Percentiles rank a stretch among this genome's conserved stretches.
These are phyloP conservation scores for Ctenoplectra terminalis DNA, from an alignment of 1,140 invertebrate species.

Conservation along the genomic window DNA sequence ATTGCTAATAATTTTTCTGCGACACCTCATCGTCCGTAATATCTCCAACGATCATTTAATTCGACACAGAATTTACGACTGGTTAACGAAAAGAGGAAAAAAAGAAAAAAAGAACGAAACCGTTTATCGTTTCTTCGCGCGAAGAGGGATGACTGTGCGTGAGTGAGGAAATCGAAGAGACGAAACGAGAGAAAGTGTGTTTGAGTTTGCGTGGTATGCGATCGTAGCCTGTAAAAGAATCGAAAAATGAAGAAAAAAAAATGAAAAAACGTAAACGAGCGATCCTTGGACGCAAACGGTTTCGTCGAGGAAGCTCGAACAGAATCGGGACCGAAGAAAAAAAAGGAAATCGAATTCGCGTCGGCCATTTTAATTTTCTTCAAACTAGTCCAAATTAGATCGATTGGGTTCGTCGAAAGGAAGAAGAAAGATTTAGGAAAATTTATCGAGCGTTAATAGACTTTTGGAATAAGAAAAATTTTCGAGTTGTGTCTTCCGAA, in stretches of 20 bases:
- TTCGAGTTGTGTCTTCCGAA: background rate
- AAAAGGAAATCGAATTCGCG: background rate
- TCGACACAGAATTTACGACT: background rate
- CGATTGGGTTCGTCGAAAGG: no score
- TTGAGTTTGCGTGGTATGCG: background rate
- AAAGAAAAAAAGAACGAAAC: slow-evolving; percentile 12
- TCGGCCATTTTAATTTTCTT: background rate
- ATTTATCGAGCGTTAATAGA: background rate
- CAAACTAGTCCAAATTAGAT: no score
- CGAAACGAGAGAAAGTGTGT: background rate
- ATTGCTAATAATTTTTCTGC: slow-evolving; percentile 50
- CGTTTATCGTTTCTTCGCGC: slow-evolving; percentile 25
- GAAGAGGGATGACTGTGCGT: slow-evolving; percentile 29
- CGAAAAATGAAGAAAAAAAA: background rate
- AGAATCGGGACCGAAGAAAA: background rate
- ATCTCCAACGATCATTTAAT: background rate
- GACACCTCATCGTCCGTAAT: background rate
- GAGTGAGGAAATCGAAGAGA: background rate
- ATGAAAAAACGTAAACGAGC: slow-evolving; percentile 30
- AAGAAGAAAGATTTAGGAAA: background rate
- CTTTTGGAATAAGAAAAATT: background rate
- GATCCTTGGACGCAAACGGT: background rate
- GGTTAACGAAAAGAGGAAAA: slow-evolving; percentile 1
- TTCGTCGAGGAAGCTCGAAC: background rate
- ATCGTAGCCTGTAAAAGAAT: slow-evolving; percentile 31